Conservation (phyloP, 2,888 invertebrate species). For the Agonopterix arenella region DNA sequence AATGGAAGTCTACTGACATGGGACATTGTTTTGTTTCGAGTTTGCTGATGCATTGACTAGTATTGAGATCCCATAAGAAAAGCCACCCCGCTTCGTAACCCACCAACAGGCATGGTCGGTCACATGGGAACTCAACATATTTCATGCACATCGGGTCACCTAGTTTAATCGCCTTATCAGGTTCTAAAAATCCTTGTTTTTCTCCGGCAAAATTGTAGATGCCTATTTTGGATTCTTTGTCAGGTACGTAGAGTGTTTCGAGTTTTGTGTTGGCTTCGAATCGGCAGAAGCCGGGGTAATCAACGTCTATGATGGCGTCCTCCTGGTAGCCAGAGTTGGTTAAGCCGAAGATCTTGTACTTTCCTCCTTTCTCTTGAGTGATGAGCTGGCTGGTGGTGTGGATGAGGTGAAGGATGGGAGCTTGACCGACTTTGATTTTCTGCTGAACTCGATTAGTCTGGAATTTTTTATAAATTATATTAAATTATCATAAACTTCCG, state of each 20-base stretch:
- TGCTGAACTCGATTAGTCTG: conserved; percentile 84
- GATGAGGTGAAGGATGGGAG: conserved; percentile 79
- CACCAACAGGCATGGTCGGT: conserved; percentile 76
- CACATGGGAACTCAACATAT: conserved; percentile 63
- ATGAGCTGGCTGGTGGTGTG: conserved; percentile 79
- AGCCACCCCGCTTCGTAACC: conserved; percentile 87
- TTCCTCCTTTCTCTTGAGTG: conserved; percentile 86
- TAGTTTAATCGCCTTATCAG: conserved; percentile 55
- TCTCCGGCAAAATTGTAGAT: conserved; percentile 70
- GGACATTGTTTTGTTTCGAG: conserved; percentile 80
- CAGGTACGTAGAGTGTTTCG: conserved; percentile 81
- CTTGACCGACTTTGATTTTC: conserved; percentile 80
- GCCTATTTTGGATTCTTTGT: conserved; percentile 72
- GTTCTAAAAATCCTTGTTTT: conserved; percentile 51
- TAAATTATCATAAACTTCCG: no score
- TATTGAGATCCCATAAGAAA: conserved; percentile 82
- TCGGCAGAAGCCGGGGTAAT: conserved; percentile 84
- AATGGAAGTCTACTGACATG: conserved; percentile 84
- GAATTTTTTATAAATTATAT: conserved; percentile 27
- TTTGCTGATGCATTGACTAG: conserved; percentile 74
- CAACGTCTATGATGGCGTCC: conserved; percentile 73
- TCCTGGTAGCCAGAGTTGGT: conserved; percentile 78
- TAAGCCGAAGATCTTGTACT: conserved; percentile 80
- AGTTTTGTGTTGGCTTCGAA: conserved; percentile 78
- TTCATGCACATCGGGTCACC: conserved; percentile 82